Percentiles rank a stretch among this genome's conserved stretches.
phyloP scores from a whole-genome alignment of 2,113 vertebrate species.

The Cavia porcellus region DNA sequence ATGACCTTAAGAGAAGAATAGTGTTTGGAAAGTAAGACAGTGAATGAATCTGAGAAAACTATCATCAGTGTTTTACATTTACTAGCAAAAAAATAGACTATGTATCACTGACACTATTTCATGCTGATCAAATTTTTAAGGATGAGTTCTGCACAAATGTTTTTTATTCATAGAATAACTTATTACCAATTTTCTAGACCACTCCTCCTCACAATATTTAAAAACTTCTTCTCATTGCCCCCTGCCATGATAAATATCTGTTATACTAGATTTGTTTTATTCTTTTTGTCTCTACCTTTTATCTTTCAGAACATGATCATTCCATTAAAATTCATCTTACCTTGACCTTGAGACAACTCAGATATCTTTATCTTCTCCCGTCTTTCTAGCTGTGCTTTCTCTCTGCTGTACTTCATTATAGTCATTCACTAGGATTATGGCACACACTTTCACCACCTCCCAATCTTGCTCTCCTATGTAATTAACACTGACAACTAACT shows the following conservation, averaged over 20 bases:
- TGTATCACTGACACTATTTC: background rate
- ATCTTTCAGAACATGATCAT: background rate
- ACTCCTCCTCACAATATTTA: background rate
- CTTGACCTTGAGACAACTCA: background rate
- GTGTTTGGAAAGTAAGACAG: constrained; percentile 18
- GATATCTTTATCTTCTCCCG: background rate
- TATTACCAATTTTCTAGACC: background rate
- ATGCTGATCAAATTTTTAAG: background rate
- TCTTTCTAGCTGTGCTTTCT: background rate
- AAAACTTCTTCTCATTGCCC: background rate
- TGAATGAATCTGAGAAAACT: constrained; percentile 4
- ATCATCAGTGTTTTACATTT: background rate
- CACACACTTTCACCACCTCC: background rate
- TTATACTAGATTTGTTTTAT: background rate
- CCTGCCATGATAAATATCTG: background rate
- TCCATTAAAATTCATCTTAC: background rate
- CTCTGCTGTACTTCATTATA: background rate
- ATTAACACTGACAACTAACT: background rate
- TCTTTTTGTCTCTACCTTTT: background rate
- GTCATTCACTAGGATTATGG: background rate
- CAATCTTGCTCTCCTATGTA: background rate
- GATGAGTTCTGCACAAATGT: background rate
- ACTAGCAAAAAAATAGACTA: background rate
- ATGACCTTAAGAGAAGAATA: constrained; percentile 54
- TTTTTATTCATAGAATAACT: background rate